Evolutionary conservation across 2,797 vertebrate genomes (phyloP), one percentile per base, ranked within the genome.

Genomic region (Acanthurus lineatus): DNA sequence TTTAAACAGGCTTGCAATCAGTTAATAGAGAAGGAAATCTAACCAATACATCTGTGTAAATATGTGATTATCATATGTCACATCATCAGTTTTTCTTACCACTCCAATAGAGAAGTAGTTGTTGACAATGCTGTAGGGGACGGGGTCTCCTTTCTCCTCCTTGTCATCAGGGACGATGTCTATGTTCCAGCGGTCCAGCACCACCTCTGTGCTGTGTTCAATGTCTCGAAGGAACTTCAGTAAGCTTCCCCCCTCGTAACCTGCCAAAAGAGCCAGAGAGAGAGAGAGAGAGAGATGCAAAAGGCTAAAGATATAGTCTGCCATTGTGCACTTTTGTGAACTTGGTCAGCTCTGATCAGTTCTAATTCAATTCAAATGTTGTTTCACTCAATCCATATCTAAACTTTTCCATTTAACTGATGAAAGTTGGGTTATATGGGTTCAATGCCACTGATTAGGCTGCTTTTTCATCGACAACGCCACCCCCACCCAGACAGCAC

Each of bases 41-140:
- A 17, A 51, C 19, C 2, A 45, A 52, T 59, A 53, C 5, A 11
- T 51, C 7, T 17, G n/a, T n/a, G n/a, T n/a, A n/a, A n/a, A n/a
- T n/a, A 28, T 6, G 16, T n/a, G 45, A 17, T 17, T 60, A 40
- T 69, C 45, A 8, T 3, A 7, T 44, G 38, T 52, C 25, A 25
- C 20, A 25, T 53, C 7, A 8, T 5, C 47, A 9, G 16, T 38
- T 54, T 22, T 52, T 74, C 97, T 97, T 89, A 98, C 98, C 96
- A 99, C 98, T 53, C 98, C 97, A 0, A 99, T 97, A 73, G 97
- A 99, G 92, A 99, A 99, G 80, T 99, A 99, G 93, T 99, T 99
- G 94, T 99, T 99, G 94, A 99, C 96, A 80, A 98, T 98, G 88
- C 94, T 96, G 92, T 97, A 97, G 0, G 98, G 97, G 9, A 98